A percentile compares a stretch with the other conserved stretches of the same genome.
These are phyloP conservation scores for Tetraodon nigroviridis DNA, from an alignment of 2,113 vertebrate genomes.

Conservation along the genomic window DNA sequence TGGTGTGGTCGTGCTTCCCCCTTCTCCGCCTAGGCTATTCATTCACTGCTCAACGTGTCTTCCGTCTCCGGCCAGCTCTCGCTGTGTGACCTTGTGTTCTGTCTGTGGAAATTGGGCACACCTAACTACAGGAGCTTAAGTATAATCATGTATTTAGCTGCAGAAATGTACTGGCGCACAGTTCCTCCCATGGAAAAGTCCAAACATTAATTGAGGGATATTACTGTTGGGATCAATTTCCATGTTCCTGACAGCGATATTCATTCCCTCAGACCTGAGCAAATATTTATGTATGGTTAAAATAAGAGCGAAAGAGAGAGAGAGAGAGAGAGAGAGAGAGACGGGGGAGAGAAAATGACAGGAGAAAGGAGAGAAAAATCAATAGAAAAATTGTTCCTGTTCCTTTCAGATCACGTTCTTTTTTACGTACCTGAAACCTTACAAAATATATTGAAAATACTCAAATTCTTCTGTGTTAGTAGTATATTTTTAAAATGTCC, in stretches of 20 bases:
- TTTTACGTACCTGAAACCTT: not conserved
- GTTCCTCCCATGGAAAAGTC: constrained; percentile 70
- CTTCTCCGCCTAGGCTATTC: constrained; percentile 27
- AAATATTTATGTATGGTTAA: constrained; percentile 68
- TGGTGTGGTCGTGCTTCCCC: constrained; percentile 31
- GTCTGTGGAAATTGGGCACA: constrained; percentile 77
- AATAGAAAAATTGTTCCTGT: constrained; percentile 18
- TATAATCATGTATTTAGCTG: constrained; percentile 75
- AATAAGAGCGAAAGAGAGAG: constrained; percentile 19
- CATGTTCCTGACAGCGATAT: constrained; percentile 66
- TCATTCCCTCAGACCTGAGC: constrained; percentile 65
- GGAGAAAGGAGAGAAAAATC: constrained; percentile 18
- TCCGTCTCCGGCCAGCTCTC: constrained; percentile 45
- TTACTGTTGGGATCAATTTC: constrained; percentile 72
- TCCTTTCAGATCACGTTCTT: constrained; percentile 7
- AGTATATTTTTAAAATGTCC: not conserved
- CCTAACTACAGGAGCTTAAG: constrained; percentile 76
- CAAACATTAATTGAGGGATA: constrained; percentile 71
- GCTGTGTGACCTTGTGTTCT: constrained; percentile 66
- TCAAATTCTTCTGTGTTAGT: not conserved
- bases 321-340: constrained; percentile 21
- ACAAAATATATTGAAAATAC: not conserved
- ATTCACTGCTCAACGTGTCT: constrained; percentile 44
- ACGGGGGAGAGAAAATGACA: constrained; percentile 31
- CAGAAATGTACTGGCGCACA: constrained; percentile 69